These are phyloP conservation scores for Leptinotarsa lineolata DNA, from an alignment of 1,140 invertebrate genomes.

Conservation along the genomic window DNA sequence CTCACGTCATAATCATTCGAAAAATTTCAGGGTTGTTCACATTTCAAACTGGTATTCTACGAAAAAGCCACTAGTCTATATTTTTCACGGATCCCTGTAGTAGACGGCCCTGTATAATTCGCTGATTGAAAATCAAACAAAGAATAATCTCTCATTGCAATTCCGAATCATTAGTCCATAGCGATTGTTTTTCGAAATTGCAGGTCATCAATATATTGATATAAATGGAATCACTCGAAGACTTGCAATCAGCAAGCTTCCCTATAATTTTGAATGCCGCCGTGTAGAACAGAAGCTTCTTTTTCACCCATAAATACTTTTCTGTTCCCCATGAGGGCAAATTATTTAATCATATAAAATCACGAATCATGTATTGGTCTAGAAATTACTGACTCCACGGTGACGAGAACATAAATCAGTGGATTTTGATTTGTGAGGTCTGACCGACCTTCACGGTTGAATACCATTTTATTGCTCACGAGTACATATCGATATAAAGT, in stretches of 20 bases:
- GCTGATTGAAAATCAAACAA: neutral
- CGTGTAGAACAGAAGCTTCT: neutral
- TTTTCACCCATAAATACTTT: neutral
- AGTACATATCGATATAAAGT: no score
- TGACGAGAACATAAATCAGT: conserved; percentile 3
- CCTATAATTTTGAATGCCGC: conserved; percentile 3
- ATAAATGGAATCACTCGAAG: conserved; percentile 5
- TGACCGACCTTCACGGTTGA: neutral
- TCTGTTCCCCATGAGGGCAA: neutral
- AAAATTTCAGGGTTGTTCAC: no score
- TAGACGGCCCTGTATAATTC: no score
- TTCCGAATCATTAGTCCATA: neutral
- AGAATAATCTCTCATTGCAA: neutral
- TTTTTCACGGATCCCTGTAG: no score
- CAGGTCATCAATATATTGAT: conserved; percentile 1
- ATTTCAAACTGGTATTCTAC: no score
- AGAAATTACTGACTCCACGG: conserved; percentile 2
- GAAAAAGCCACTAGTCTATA: no score
- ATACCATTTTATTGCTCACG: no score
- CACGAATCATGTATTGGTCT: conserved; percentile 8
- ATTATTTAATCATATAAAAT: conserved; percentile 5
- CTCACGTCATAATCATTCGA: no score
- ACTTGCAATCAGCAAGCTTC: neutral
- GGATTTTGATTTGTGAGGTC: neutral
- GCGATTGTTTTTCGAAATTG: conserved; percentile 6